Evolutionary conservation across 2,888 invertebrate species (phyloP).

Genomic region (Amphipyra berbera): DNA sequence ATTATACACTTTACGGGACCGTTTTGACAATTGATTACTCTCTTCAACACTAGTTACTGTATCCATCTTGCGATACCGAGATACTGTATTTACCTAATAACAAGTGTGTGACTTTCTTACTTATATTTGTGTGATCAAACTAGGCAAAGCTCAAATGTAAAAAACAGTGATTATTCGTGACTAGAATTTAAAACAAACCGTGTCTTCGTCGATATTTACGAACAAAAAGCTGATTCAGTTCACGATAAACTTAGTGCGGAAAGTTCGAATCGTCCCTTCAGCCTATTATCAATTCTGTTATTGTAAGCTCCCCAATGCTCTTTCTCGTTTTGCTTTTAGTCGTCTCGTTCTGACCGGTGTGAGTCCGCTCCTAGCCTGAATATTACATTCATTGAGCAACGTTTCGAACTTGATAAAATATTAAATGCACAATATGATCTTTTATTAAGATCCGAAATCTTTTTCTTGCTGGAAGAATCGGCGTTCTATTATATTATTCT

Average conservation of each 20-base stretch:
- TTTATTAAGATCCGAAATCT: conserved; percentile 31
- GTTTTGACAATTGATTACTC: conserved; percentile 70
- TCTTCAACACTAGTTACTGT: conserved; percentile 45
- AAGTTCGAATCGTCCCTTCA: conserved; percentile 54
- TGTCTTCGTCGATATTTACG: conserved; percentile 34
- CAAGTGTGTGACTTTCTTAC: conserved; percentile 46
- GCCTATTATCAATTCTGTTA: conserved; percentile 64
- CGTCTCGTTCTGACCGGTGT: conserved; percentile 62
- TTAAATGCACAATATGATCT: conserved; percentile 53
- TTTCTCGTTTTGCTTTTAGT: conserved; percentile 61
- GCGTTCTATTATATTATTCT: conserved; percentile 29
- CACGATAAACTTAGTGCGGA: conserved; percentile 43
- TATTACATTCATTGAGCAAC: conserved; percentile 72
- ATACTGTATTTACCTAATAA: conserved; percentile 53
- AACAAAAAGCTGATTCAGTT: conserved; percentile 38
- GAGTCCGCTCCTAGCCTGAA: conserved; percentile 64
- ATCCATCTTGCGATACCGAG: conserved; percentile 51
- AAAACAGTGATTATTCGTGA: conserved; percentile 48
- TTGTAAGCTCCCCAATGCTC: conserved; percentile 65
- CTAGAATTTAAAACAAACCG: conserved; percentile 29
- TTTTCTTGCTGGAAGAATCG: conserved; percentile 26
- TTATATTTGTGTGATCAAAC: conserved; percentile 33
- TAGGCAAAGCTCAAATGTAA: conserved; percentile 28
- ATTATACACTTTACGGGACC: conserved; percentile 70
- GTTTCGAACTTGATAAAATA: conserved; percentile 65